Evolutionary conservation across 2,797 vertebrate species (phyloP).

Genomic region (Sarcophilus harrisii): DNA sequence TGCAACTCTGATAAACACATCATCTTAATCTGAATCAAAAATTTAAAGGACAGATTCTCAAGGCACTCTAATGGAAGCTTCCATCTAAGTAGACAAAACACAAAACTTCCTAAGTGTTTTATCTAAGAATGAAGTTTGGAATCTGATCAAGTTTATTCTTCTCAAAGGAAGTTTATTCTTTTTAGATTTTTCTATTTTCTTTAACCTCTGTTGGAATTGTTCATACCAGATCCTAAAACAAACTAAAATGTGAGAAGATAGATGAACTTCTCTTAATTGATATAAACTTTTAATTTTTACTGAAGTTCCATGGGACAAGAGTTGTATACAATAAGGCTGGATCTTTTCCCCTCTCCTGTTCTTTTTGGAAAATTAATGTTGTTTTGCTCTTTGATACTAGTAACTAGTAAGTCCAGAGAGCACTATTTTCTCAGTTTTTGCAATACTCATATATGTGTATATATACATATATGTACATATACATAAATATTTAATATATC

Average conservation of each 20-base stretch:
- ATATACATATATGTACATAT: too few relatives aligned
- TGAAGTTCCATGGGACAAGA: background rate
- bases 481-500: too few relatives aligned
- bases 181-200: background rate
- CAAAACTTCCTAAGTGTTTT: background rate
- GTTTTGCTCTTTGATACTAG: background rate
- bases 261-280: background rate
- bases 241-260: background rate
- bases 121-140: background rate
- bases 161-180: background rate
- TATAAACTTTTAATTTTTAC: background rate
- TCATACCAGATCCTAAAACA: background rate
- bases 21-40: background rate
- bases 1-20: background rate
- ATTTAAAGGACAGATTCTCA: background rate
- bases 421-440: background rate
- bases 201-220: background rate
- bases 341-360: conserved; percentile 29
- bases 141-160: background rate
- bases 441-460: too few relatives aligned
- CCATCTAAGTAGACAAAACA: background rate
- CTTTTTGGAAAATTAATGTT: conserved; percentile 44
- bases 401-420: conserved; percentile 15
- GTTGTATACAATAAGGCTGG: background rate
- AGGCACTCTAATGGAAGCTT: background rate